Evolutionary conservation across 2,888 invertebrate genomes (phyloP), one percentile per base, ranked within the genome.

Genomic region (Volucella inanis): DNA sequence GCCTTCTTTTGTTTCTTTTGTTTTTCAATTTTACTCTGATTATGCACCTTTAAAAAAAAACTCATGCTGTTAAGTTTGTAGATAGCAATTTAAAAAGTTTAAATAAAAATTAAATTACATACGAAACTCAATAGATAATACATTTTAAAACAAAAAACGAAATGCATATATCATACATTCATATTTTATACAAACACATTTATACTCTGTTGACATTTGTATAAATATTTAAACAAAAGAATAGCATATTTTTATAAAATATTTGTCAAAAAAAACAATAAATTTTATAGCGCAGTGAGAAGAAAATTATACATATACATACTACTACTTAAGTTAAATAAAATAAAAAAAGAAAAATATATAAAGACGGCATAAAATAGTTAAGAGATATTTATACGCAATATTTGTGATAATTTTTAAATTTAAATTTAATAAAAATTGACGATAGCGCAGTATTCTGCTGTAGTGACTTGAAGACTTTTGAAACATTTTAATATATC

Each of bases 341-440:
- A 68, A 31, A 6, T 31, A 6, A 31, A 31, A 68, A 22, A 2
- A 31, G 4, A 6, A 31, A 31, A 31, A 31, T 31, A 31, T 31
- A 79, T 65, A 71, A 80, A 64, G 67, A 76, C 71, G 61, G 47
- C 76, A 85, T 75, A 76, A 76, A 76, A 67, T 77, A 47, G 79
- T 59, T 77, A 76, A 72, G 74, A 54, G 47, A 81, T 81, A 85
- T 81, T 81, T 81, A 77, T 81, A 85, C 76, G 85, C 85, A 85
- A 85, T 85, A 85, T 85, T 85, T 85, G 85, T 85, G 85, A 85
- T 85, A 85, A 85, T 72, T 85, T 45, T 41, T 85, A 61, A 85
- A 76, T 45, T 41, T 85, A 61, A 85, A 76, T 59, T 76, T 57
- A 62, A 81, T 81, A 85, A 70, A 80, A 57, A 14, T 57, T 31